Evolutionary conservation across 2,888 invertebrate genomes (phyloP), one percentile per base, ranked within the genome.

Genomic region (Limnephilus lunatus): DNA sequence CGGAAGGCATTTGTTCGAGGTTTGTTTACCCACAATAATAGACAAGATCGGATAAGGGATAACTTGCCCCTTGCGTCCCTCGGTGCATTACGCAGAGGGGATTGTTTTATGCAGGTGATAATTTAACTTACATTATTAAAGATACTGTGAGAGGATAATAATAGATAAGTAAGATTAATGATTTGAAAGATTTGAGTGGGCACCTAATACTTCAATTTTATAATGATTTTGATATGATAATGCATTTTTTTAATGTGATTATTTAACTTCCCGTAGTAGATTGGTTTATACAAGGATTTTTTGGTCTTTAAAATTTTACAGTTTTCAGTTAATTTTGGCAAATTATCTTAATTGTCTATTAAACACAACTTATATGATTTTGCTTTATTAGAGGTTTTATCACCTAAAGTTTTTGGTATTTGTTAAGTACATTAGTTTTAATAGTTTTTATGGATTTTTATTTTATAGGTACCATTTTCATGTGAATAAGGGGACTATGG

Each of bases 41-140:
- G 88, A 53, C n/a, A 48, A 86, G 83, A 83, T 83, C 35, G 83
- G 83, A 83, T 83, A 83, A 83, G 83, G 83, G 83, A 35, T 32
- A 68, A 11, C 35, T 39, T n/a, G 68, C 31, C 83, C 83, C 83
- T 83, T 9, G 35, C 31, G 25, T 32, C 82, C 83, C 83, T 68
- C 25, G n/a, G 68, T 68, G 68, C 39, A 68, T 68, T 19, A 31
- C 32, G 5, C 14, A 19, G 80, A 91, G 87, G 91, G 91, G 87
- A 87, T 93, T 92, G 92, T 93, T 92, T 92, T 91, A 91, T 92
- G 93, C 93, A 93, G 93, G 93, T 93, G 93, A 92, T 92, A 93
- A 91, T 92, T 93, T 35, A 89, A 53, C 89, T 53, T 80, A 15
- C 5, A 53, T n/a, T 31, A 87, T 83, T 83, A 25, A 83, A 0